phyloP scores from a whole-genome alignment of 2,888 invertebrate species.

The Melanotus villosus region DNA sequence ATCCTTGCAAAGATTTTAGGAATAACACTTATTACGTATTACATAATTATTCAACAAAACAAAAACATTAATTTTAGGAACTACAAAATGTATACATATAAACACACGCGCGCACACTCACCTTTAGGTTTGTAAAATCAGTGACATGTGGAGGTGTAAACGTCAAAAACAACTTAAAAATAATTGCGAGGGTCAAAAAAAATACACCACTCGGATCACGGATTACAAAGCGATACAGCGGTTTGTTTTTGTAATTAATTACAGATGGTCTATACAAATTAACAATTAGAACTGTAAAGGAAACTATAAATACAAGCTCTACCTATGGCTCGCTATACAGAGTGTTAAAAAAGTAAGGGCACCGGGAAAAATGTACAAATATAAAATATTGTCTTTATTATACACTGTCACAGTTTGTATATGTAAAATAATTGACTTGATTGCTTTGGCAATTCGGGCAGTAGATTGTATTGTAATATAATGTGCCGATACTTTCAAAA shows the following conservation, averaged over 20 bases:
- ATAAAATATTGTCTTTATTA: slow-evolving; percentile 55
- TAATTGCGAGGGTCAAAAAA: slow-evolving; percentile 27
- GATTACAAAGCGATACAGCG: slow-evolving; percentile 19
- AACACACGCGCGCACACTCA: slow-evolving; percentile 37
- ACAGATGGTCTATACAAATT: slow-evolving; percentile 39
- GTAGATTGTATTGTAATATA: slow-evolving; percentile 40
- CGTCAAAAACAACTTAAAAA: slow-evolving; percentile 35
- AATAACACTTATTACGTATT: slow-evolving; percentile 43
- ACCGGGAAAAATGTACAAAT: slow-evolving; percentile 43
- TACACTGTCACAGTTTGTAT: slow-evolving; percentile 45
- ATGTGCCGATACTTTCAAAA: slow-evolving; percentile 28
- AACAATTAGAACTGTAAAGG: slow-evolving; percentile 38
- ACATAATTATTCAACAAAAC: slow-evolving; percentile 46
- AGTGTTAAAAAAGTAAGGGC: slow-evolving; percentile 36
- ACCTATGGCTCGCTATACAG: slow-evolving; percentile 36
- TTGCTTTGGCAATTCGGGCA: slow-evolving; percentile 52
- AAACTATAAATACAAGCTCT: slow-evolving; percentile 36
- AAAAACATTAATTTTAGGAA: slow-evolving; percentile 51
- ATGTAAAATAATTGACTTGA: slow-evolving; percentile 54
- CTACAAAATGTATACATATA: slow-evolving; percentile 52
- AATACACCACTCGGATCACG: slow-evolving; percentile 15
- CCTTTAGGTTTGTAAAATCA: slow-evolving; percentile 31
- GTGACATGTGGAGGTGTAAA: slow-evolving; percentile 40
- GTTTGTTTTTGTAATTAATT: slow-evolving; percentile 23
- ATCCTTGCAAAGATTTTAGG: slow-evolving; percentile 43